Conservation (phyloP, 2,797 vertebrate species). For the Callimico goeldii region DNA sequence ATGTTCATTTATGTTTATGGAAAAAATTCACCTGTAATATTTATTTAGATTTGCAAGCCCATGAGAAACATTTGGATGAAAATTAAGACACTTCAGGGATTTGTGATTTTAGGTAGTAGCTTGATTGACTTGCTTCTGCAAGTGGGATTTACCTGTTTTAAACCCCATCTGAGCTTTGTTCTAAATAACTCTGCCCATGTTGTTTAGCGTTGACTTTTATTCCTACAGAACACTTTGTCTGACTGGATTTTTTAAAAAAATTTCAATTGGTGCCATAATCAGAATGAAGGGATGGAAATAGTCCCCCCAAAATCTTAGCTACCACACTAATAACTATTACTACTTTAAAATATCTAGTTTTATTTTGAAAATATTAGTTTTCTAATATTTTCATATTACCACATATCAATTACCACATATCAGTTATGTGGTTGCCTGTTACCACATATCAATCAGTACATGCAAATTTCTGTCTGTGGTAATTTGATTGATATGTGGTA, state of each 20-base stretch:
- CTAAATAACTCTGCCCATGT: neutral
- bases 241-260: neutral
- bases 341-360: neutral
- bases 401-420: no score
- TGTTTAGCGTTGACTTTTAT: neutral
- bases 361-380: slow-evolving; percentile 13
- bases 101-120: neutral
- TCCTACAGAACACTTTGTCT: neutral
- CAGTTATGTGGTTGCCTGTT: no score
- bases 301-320: neutral
- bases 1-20: slow-evolving; percentile 15
- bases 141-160: neutral
- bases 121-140: slow-evolving; percentile 9
- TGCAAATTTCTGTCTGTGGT: no score
- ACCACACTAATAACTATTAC: neutral
- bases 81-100: slow-evolving; percentile 20
- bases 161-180: slow-evolving; percentile 8
- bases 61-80: slow-evolving; percentile 20
- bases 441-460: no score
- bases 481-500: neutral
- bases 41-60: neutral
- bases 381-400: no score
- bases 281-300: neutral
- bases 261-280: neutral
- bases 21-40: neutral